These are phyloP conservation scores for Falco columbarius DNA, from an alignment of 2,797 vertebrate species.

Conservation along the genomic window DNA sequence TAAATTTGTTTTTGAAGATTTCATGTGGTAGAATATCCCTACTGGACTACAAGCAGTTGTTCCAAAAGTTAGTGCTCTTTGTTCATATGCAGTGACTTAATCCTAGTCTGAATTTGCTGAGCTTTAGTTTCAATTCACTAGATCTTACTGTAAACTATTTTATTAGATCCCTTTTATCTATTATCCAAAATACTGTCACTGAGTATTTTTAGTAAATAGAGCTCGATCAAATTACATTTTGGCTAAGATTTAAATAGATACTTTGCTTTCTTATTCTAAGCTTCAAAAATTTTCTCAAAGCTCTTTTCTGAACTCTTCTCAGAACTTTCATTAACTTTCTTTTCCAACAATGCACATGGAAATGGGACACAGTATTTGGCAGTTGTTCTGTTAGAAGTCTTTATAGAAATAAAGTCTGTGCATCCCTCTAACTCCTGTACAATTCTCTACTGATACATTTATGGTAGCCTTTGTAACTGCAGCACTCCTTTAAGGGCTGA, in stretches of 20 bases:
- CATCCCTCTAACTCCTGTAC: background rate
- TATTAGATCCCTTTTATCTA: slow-evolving; percentile 48
- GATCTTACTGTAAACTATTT: slow-evolving; percentile 45
- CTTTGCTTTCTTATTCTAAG: slow-evolving; percentile 45
- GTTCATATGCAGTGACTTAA: slow-evolving; percentile 34
- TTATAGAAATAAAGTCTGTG: background rate
- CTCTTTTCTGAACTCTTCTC: slow-evolving; percentile 47
- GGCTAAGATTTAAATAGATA: slow-evolving; percentile 29
- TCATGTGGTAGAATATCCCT: background rate
- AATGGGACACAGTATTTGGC: slow-evolving; percentile 16
- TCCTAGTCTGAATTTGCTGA: slow-evolving; percentile 25
- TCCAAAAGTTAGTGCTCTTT: slow-evolving; percentile 45
- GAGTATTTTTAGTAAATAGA: slow-evolving; percentile 30
- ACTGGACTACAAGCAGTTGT: background rate
- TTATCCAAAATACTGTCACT: slow-evolving; percentile 27
- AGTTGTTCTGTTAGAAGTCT: background rate
- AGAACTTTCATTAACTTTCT: slow-evolving; percentile 38
- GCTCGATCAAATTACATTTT: slow-evolving; percentile 26
- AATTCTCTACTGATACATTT: background rate
- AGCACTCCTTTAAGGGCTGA: background rate
- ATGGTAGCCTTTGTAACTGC: background rate
- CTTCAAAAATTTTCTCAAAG: slow-evolving; percentile 37
- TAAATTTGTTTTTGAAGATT: slow-evolving; percentile 48
- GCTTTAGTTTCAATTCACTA: slow-evolving; percentile 34
- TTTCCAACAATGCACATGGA: slow-evolving; percentile 31